Conservation (phyloP, 2,797 vertebrate species). For the Decapterus maruadsi region DNA sequence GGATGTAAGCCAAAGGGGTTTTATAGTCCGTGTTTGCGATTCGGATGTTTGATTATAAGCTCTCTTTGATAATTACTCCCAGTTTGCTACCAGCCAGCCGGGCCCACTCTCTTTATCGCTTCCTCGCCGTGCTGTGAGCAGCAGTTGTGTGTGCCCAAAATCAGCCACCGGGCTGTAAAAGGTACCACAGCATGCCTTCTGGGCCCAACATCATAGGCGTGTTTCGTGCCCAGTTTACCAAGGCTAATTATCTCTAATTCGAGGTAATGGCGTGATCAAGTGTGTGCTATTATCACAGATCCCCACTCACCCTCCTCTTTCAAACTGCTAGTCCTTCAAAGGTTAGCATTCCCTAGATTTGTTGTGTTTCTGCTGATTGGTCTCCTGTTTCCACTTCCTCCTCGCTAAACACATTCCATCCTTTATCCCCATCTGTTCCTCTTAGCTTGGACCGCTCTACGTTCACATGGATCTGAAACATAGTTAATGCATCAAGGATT, state of each 20-base stretch:
- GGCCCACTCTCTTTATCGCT: conserved; percentile 80
- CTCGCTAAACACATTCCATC: conserved; percentile 57
- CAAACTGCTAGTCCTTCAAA: conserved; percentile 77
- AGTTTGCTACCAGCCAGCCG: conserved; percentile 81
- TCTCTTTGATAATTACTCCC: conserved; percentile 87
- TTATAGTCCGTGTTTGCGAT: conserved; percentile 86
- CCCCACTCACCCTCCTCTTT: conserved; percentile 75
- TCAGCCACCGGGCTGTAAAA: conserved; percentile 84
- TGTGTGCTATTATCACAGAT: conserved; percentile 82
- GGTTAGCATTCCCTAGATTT: conserved; percentile 72
- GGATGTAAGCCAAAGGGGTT: conserved; percentile 85
- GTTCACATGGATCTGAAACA: conserved; percentile 63
- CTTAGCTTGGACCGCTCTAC: conserved; percentile 39
- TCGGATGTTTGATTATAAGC: conserved; percentile 88
- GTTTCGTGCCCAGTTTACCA: conserved; percentile 85
- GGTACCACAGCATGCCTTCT: conserved; percentile 84
- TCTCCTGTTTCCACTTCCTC: conserved; percentile 74
- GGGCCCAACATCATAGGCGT: conserved; percentile 83
- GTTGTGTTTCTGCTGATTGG: conserved; percentile 74
- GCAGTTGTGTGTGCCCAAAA: conserved; percentile 81
- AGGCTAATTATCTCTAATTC: conserved; percentile 87
- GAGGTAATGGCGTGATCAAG: conserved; percentile 85
- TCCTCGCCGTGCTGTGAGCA: conserved; percentile 77
- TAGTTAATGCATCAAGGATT: conserved; percentile 80
- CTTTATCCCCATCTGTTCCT: conserved; percentile 70